Base-by-base conservation (phyloP, 2,797 vertebrate species). In the Tamandua tetradactyla region DNA sequence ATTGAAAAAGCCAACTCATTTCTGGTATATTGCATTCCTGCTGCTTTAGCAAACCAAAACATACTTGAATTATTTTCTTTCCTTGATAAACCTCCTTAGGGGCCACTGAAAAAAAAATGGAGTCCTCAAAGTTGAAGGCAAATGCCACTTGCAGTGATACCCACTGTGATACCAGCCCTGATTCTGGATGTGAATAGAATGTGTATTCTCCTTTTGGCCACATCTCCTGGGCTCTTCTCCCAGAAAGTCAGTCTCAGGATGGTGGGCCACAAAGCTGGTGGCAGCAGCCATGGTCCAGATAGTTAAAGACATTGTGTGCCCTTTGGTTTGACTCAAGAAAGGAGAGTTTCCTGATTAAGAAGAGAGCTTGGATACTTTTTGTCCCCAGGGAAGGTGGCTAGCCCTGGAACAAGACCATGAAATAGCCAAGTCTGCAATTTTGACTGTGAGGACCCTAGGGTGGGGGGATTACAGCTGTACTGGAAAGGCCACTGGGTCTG, bases 381-480 rank as follows among this genome's bases (percentile, higher is more conserved):
- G 20, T 62, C 22, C 15, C 17, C 2, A 37, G 42, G 49, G 55
- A 42, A 68, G 27, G 14, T 30, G 40, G 27, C 27, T 17, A 44
- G 64, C 13, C 17, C 47, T 27, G 37, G 11, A 10, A 10, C 14
- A 4, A 66, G 55, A 55, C 30, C 37, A 42, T 9, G 47, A 37
- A 5, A 20, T 5, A 47, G 69, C 57, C 0, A 57, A 59, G 44
- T 61, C 12, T 0, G 0, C 5, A 8, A 20, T 8, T 9, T 15
- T 82, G 40, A 18, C 71, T 1, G 0, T 22, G 17, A 69, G 23
- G n/a, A 12, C 8, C 5, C n/a, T n/a, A n/a, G n/a, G n/a, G n/a
- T 7, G 5, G 5, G 30, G 13, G 40, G 64, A 30, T 44, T n/a
- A 2, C 6, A 20, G 27, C 44, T 25, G 2, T 44, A 32, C 11